A percentile compares a stretch with the other conserved stretches of the same genome.
phyloP scores from a whole-genome alignment of 2,888 invertebrate species.

The Petrophora chlorosata region DNA sequence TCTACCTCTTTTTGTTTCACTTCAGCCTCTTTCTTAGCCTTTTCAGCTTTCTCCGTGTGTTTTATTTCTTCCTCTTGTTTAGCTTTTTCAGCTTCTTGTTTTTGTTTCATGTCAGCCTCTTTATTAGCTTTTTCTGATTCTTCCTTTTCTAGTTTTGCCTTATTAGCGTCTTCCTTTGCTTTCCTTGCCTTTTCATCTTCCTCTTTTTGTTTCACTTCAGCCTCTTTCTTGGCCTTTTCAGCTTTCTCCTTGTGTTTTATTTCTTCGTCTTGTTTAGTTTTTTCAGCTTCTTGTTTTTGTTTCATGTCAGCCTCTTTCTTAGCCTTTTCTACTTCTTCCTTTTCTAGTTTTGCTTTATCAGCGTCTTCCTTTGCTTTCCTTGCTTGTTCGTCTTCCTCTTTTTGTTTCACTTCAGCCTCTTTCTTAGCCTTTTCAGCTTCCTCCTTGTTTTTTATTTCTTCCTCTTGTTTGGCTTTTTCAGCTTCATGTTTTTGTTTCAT shows the following conservation, averaged over 20 bases:
- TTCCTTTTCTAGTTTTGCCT: too few relatives aligned
- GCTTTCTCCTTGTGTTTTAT: background rate
- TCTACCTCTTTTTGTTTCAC: conserved; percentile 1
- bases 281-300: background rate
- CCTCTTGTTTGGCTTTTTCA: background rate
- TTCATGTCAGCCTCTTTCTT: background rate
- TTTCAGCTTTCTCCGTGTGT: background rate
- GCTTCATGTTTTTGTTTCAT: background rate
- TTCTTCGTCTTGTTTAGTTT: background rate
- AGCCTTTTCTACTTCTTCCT: conserved; percentile 9
- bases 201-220: too few relatives aligned
- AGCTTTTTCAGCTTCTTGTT: conserved; percentile 1
- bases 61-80: background rate
- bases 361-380: background rate
- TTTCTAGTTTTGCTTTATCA: background rate
- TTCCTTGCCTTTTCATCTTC: too few relatives aligned
- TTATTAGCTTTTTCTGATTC: too few relatives aligned
- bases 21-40: conserved; percentile 13
- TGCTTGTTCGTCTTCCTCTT: background rate
- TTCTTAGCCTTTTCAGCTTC: background rate
- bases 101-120: too few relatives aligned
- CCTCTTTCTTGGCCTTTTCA: too few relatives aligned
- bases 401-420: background rate
- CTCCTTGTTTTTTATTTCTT: background rate
- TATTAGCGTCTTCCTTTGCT: too few relatives aligned